Evolutionary conservation across 2,113 vertebrate species (phyloP), one percentile per base, ranked within the genome.

Genomic region (Coptodon bakossiorum): DNA sequence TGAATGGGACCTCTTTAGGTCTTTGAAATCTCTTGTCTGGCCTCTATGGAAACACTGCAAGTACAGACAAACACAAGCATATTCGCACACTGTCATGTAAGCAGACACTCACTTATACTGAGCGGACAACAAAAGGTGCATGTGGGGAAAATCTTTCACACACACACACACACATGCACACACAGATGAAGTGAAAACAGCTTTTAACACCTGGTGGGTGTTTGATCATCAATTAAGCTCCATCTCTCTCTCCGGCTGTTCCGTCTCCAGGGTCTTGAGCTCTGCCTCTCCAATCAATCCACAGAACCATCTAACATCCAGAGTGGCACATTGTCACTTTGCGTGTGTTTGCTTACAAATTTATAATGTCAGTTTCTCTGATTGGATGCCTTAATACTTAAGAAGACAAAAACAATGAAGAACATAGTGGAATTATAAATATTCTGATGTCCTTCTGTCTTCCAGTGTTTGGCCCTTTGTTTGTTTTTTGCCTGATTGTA

Each of bases 181-280:
- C 13, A 19, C 36, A 59, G 78, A 83, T 19, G 16, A 94, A 93
- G 79, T 14, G 54, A 90, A 90, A 95, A 92, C 89, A 93, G 85
- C 88, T 86, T 94, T 95, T 95, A 93, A 95, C 96, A 95, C 95
- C 94, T 96, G 94, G 91, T 81, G 73, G 56, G 86, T 91, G 94
- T 95, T 96, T 96, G 95, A 96, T 96, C 93, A 95, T 96, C 94
- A 96, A 95, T 96, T 94, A 95, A 93, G 86, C 88, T 88, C 50
- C 89, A 53, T 87, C 88, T 92, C 85, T 86, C 53, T 94, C 80
- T 94, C 66, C 81, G 90, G 78, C 89, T 88, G 84, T 91, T 85
- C 94, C 36, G 56, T 91, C 88, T 90, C 68, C 17, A 22, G 85
- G 78, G 83, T 85, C 85, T 89, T 82, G 16, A 54, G 52, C 80